phyloP scores from a whole-genome alignment of 2,797 vertebrate species.

The Chrosomus eos region DNA sequence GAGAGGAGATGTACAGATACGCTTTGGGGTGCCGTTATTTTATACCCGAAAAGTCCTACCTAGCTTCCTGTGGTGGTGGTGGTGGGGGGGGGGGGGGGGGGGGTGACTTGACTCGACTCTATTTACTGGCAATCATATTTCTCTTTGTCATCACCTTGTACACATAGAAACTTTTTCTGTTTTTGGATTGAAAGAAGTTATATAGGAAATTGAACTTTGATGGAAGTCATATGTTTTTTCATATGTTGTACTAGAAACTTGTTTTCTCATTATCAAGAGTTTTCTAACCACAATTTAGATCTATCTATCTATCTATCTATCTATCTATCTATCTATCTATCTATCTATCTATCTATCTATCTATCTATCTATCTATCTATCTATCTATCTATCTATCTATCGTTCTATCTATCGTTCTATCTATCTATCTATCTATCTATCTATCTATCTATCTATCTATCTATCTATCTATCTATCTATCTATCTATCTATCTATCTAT shows the following conservation, averaged over 20 bases:
- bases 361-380: neutral
- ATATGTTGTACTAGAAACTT: neutral
- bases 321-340: neutral
- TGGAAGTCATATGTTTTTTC: neutral
- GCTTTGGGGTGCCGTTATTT: constrained; percentile 42
- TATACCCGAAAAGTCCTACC: constrained; percentile 52
- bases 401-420: neutral
- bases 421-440: neutral
- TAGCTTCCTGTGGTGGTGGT: constrained; percentile 41
- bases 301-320: neutral
- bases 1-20: constrained; percentile 53
- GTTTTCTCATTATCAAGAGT: neutral
- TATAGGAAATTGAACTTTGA: neutral
- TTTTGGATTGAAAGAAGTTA: constrained; percentile 22
- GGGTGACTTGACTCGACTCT: constrained; percentile 15
- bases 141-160: constrained; percentile 43
- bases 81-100: neutral
- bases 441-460: neutral
- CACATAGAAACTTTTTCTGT: neutral
- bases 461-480: neutral
- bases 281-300: neutral
- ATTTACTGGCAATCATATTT: constrained; percentile 49
- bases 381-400: neutral
- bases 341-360: neutral
- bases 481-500: too few relatives aligned